These are phyloP conservation scores for Rhadinocentrus ornatus DNA, from an alignment of 2,797 vertebrate species.

Conservation along the genomic window DNA sequence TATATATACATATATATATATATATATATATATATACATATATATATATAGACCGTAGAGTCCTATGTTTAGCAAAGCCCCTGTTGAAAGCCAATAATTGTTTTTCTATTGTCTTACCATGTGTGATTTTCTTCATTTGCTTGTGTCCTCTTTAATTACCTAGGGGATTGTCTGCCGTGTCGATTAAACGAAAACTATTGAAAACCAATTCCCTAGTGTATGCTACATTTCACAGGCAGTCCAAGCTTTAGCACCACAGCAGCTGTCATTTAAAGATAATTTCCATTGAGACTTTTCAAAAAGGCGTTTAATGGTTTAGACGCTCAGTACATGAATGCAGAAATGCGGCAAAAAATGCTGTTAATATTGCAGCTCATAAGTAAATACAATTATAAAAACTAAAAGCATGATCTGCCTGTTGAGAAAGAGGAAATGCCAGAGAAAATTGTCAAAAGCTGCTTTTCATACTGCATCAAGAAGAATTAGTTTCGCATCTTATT, in stretches of 20 bases:
- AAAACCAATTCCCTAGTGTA: slow-evolving; percentile 22
- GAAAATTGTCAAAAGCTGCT: slow-evolving; percentile 22
- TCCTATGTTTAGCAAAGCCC: no score
- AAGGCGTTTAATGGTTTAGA: background rate
- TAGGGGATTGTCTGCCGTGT: slow-evolving; percentile 17
- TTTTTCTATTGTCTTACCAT: slow-evolving; percentile 18
- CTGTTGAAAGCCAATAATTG: background rate
- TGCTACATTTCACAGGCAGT: background rate
- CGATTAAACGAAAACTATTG: slow-evolving; percentile 22
- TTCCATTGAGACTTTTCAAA: background rate
- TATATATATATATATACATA: no score
- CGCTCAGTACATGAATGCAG: background rate
- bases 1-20: no score
- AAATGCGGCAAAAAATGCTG: background rate
- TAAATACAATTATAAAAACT: slow-evolving; percentile 4
- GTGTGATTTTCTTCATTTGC: background rate
- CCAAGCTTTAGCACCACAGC: slow-evolving; percentile 6
- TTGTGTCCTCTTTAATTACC: slow-evolving; percentile 2
- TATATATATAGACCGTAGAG: no score
- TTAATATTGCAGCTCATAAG: background rate
- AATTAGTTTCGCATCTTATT: slow-evolving; percentile 21
- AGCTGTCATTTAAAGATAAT: background rate
- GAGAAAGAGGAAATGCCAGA: slow-evolving; percentile 14
- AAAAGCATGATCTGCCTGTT: background rate
- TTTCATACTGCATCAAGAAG: slow-evolving; percentile 28